phyloP scores from a whole-genome alignment of 2,888 invertebrate species.

The Rotaria sp. region DNA sequence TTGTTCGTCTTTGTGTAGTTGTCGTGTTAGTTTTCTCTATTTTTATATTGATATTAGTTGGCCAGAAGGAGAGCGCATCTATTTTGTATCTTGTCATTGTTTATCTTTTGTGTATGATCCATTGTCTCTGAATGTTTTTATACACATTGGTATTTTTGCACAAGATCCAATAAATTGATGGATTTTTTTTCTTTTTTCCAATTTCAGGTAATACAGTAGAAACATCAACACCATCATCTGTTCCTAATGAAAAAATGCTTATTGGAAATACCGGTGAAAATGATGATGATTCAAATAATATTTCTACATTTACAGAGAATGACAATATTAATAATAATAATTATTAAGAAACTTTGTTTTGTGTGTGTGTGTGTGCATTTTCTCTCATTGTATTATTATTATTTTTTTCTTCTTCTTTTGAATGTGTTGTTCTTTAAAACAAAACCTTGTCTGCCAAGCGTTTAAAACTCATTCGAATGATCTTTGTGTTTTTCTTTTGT shows the following conservation, averaged over 20 bases:
- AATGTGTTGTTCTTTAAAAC: neutral
- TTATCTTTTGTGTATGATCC: neutral
- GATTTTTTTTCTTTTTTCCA: neutral
- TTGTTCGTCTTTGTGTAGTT: neutral
- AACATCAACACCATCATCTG: neutral
- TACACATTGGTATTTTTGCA: too few species aligned
- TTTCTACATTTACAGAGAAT: neutral
- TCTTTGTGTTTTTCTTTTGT: neutral
- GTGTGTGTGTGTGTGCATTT: neutral
- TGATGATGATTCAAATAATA: neutral
- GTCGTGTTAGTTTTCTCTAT: neutral
- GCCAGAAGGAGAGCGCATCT: neutral
- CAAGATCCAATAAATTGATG: neutral
- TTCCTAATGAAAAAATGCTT: neutral
- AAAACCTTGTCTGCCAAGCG: neutral
- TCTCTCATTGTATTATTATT: neutral
- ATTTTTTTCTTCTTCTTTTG: neutral
- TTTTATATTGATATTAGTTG: neutral
- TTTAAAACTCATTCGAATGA: neutral
- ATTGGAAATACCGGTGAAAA: neutral
- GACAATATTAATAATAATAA: neutral
- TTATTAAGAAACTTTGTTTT: neutral
- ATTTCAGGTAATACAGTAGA: neutral
- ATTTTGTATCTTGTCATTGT: neutral
- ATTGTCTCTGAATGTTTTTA: neutral